phyloP scores from a whole-genome alignment of 2,888 invertebrate genomes.

The Trichopoda pennipes region DNA sequence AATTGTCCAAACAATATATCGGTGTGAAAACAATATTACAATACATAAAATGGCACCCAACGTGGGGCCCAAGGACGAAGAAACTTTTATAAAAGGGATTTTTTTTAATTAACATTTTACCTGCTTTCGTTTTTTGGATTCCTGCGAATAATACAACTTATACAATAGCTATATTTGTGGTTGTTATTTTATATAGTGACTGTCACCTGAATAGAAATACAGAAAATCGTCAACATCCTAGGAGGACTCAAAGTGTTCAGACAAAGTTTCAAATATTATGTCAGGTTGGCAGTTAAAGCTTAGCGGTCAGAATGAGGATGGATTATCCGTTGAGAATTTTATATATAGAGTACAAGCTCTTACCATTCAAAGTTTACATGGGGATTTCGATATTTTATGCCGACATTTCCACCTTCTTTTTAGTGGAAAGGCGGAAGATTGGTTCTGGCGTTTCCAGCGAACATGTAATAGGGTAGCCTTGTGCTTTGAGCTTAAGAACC shows the following conservation, averaged over 20 bases:
- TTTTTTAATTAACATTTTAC: too few species aligned
- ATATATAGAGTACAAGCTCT: constrained; percentile 23
- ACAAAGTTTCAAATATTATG: constrained; percentile 6
- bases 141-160: neutral
- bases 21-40: too few species aligned
- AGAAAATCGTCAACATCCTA: neutral
- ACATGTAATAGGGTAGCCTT: neutral
- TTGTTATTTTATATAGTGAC: too few species aligned
- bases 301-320: constrained; percentile 11
- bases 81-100: too few species aligned
- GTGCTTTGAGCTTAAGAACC: constrained; percentile 1
- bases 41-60: too few species aligned
- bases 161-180: neutral
- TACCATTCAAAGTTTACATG: constrained; percentile 16
- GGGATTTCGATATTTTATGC: constrained; percentile 26
- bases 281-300: constrained; percentile 5
- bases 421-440: too few species aligned
- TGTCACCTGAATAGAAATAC: neutral
- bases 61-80: too few species aligned
- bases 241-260: neutral
- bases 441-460: neutral
- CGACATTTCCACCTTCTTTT: neutral
- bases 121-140: too few species aligned
- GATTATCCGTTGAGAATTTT: constrained; percentile 28
- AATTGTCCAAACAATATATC: too few species aligned